Evolutionary conservation across 64 coral and sea anemone genomes (phyloP).

Genomic region (Montipora capricornis): DNA sequence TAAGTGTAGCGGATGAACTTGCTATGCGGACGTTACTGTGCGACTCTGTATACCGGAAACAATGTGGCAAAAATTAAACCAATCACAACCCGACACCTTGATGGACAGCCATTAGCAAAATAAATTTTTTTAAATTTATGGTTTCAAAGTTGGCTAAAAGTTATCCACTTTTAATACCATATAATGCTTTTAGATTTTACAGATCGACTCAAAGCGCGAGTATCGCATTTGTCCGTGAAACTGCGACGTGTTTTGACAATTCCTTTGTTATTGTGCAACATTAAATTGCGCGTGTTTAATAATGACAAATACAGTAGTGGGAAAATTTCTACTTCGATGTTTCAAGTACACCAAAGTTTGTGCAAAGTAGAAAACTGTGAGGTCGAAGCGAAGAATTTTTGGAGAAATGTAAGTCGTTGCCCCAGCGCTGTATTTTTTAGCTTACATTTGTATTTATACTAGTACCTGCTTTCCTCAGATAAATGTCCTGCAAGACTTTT

Average conservation of each 20-base stretch:
- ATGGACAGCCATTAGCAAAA: background rate
- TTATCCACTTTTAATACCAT: background rate
- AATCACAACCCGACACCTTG: slow-evolving; percentile 7
- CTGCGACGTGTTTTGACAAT: background rate
- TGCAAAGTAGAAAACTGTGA: background rate
- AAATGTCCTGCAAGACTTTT: background rate
- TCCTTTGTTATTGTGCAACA: background rate
- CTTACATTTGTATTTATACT: too few species aligned
- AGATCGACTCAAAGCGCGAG: background rate
- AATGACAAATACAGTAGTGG: background rate
- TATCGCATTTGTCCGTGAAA: background rate
- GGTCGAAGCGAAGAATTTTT: background rate
- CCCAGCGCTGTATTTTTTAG: too few species aligned
- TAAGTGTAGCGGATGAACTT: too few species aligned
- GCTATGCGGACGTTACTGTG: background rate
- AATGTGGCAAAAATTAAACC: background rate
- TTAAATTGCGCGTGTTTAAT: too few species aligned
- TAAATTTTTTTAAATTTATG: background rate
- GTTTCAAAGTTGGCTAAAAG: background rate
- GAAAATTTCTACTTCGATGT: too few species aligned
- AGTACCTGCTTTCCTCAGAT: background rate
- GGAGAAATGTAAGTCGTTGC: background rate
- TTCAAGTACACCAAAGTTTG: background rate
- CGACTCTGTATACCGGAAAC: background rate
- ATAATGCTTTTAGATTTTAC: background rate